These are phyloP conservation scores for Crocodylus rhombifer DNA, from an alignment of 2,797 vertebrate genomes.

Conservation along the genomic window DNA sequence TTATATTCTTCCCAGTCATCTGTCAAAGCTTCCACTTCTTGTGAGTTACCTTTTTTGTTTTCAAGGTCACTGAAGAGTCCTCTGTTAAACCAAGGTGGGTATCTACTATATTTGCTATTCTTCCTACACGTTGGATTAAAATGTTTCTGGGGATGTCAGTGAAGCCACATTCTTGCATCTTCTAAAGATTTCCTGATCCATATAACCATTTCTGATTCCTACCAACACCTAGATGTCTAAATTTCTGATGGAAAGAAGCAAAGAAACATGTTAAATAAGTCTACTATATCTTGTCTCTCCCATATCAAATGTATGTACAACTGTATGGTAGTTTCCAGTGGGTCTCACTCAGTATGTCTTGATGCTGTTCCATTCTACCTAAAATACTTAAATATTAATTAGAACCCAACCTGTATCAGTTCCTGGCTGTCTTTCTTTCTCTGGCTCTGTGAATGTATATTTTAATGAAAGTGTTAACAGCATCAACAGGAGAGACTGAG, in stretches of 20 bases:
- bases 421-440: neutral
- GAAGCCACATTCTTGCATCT: neutral
- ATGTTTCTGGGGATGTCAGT: neutral
- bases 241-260: slow-evolving; percentile 16
- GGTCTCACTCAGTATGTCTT: neutral
- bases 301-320: neutral
- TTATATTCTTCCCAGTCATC: no score
- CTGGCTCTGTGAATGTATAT: no score
- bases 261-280: slow-evolving; percentile 29
- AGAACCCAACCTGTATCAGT: slow-evolving; percentile 1
- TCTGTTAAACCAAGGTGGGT: no score
- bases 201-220: neutral
- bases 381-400: neutral
- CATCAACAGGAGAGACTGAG: slow-evolving; percentile 21
- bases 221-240: neutral
- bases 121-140: neutral
- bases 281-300: slow-evolving; percentile 4
- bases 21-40: no score
- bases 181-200: neutral
- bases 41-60: no score
- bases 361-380: slow-evolving; percentile 1
- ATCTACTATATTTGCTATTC: no score
- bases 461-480: neutral
- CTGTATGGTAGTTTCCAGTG: slow-evolving; percentile 13
- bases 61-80: no score